These are phyloP conservation scores for Perodicticus potto DNA, from an alignment of 2,797 vertebrate genomes.

Conservation along the genomic window DNA sequence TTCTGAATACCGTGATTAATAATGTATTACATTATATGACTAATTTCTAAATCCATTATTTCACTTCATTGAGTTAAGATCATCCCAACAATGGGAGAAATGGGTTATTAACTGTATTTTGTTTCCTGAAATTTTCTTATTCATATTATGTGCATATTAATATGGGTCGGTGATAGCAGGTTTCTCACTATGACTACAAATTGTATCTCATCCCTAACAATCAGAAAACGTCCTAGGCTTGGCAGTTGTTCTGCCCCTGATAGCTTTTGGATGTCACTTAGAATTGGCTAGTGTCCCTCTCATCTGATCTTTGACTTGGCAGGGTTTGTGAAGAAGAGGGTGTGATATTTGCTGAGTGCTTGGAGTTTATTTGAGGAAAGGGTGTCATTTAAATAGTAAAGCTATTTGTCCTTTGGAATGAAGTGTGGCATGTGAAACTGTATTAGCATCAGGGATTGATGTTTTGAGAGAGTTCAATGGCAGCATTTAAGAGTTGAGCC, in stretches of 20 bases:
- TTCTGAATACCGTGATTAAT: constrained; percentile 70
- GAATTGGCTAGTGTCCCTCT: constrained; percentile 1
- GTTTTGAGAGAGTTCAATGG: constrained; percentile 54
- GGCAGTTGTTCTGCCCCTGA: neutral
- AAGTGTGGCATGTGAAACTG: constrained; percentile 47
- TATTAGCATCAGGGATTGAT: constrained; percentile 57
- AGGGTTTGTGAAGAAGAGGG: constrained; percentile 6
- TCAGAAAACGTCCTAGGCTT: neutral
- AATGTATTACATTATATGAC: constrained; percentile 73
- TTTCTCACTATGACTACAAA: neutral
- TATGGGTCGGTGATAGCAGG: neutral
- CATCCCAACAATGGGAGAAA: constrained; percentile 59
- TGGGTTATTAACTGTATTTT: constrained; percentile 62
- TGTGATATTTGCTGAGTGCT: neutral
- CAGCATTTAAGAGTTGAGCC: constrained; percentile 45
- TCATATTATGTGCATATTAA: constrained; percentile 62
- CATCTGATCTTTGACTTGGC: neutral
- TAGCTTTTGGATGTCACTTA: neutral
- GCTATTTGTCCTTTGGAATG: constrained; percentile 38
- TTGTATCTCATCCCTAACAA: neutral
- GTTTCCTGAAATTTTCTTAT: constrained; percentile 67
- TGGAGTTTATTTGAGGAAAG: constrained; percentile 57
- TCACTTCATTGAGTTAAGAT: constrained; percentile 63
- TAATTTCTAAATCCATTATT: constrained; percentile 78
- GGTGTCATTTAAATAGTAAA: constrained; percentile 33